Percentiles rank a stretch among this genome's conserved stretches.
These are phyloP conservation scores for Erebia epiphron DNA, from an alignment of 2,888 invertebrate genomes.

Conservation along the genomic window DNA sequence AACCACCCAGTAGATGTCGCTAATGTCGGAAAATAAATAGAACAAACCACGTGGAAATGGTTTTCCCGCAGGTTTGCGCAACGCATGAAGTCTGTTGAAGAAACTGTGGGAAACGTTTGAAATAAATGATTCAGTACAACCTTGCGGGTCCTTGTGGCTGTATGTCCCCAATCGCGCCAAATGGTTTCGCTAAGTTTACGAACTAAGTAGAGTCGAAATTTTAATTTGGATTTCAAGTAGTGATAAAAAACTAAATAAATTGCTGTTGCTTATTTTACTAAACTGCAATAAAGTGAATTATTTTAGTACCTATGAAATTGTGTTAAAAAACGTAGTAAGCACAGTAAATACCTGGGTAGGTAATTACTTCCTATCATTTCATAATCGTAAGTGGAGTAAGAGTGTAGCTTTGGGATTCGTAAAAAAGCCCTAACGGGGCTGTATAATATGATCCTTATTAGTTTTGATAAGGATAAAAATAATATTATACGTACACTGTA, in stretches of 20 bases:
- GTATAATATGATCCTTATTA: neutral
- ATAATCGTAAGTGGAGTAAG: neutral
- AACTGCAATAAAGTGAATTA: neutral
- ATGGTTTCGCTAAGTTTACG: constrained; percentile 59
- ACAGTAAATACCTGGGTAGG: neutral
- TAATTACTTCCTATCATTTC: neutral
- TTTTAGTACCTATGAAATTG: neutral
- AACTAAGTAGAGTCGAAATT: constrained; percentile 35
- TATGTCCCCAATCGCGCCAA: constrained; percentile 44
- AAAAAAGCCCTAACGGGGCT: neutral
- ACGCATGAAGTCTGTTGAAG: constrained; percentile 60
- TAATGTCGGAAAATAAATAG: constrained; percentile 42
- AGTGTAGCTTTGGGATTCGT: constrained; percentile 1
- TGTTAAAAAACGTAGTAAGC: neutral
- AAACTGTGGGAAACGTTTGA: constrained; percentile 58
- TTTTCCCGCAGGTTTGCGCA: constrained; percentile 72
- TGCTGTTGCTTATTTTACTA: constrained; percentile 6
- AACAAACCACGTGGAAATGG: constrained; percentile 61
- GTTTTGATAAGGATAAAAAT: neutral
- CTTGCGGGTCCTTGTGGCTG: constrained; percentile 56
- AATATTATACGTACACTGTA: neutral
- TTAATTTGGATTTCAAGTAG: constrained; percentile 13
- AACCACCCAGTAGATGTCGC: constrained; percentile 52
- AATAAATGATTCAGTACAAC: constrained; percentile 66
- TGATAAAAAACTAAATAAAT: neutral